Base-by-base conservation (phyloP, 2,888 invertebrate species). In the Bhutanitis thaidina region DNA sequence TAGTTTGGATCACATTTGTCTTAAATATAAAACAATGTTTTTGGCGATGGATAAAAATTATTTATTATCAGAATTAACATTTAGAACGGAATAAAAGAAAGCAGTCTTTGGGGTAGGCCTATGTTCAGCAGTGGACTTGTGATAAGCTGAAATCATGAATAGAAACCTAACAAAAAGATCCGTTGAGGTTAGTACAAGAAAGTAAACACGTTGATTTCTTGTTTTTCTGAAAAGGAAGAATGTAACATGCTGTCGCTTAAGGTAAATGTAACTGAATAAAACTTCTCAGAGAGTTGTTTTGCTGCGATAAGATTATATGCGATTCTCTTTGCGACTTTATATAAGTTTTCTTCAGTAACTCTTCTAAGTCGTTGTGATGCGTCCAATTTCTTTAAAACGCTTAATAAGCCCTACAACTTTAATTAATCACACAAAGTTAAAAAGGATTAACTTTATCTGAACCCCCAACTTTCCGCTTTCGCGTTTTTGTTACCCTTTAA, bases 361-460 rank as follows among this genome's bases (percentile, higher is more conserved):
- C 15, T 30, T 14, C 27, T 43, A 32, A 50, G 44, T 44, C 49
- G 37, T 37, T 43, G 43, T 49, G 44, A 44, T 39, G 14, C 49
- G 37, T 20, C 16, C 30, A 13, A 29, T 30, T 49, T 43, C 38
- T 44, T 50, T 20, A 7, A 44, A 34, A 20, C 37, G 30, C 38
- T 34, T 25, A 30, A n/a, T 32, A 25, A 43, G 37, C 32, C 38
- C 30, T 38, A 30, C 36, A 43, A 49, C 43, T 49, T 49, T 48
- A 48, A 48, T 48, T 48, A 48, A 48, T 48, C 48, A 48, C 48
- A 41, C 48, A 48, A 48, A 41, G 48, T 48, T 48, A 36, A 48
- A 47, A 47, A 40, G 48, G 40, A 48, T 48, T 47, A 27, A 25
- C 40, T 25, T 35, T 14, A 20, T 13, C 39, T 27, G 47, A 48